Evolutionary conservation across 2,888 invertebrate species (phyloP), one percentile per base, ranked within the genome.

Genomic region (Cacoxenus indagator): DNA sequence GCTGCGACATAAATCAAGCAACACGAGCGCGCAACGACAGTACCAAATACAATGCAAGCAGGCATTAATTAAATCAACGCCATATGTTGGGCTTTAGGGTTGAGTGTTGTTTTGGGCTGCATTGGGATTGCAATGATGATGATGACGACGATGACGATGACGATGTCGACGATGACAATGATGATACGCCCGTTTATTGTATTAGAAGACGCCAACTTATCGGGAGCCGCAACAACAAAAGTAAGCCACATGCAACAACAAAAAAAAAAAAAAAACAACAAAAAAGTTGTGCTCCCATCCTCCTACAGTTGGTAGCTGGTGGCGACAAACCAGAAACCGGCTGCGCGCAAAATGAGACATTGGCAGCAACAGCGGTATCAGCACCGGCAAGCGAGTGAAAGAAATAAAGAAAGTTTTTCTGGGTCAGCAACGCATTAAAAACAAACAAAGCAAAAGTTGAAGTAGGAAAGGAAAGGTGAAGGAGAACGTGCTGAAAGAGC

Each of bases 381-480:
- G 24, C 37, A 37, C 6, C 37, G 11, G 37, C 37, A 37, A n/a
- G n/a, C 37, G 1, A 37, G 37, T 14, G 37, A 37, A 37, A 37
- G 37, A 37, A 37, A 37, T 37, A 70, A 76, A 71, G 78, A 77
- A 81, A 80, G 77, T 78, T 82, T 78, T 78, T 80, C 82, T 80
- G 80, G 80, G 80, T 80, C 80, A 80, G 71, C 78, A 68, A 80
- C 77, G 80, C 80, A 82, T 77, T 78, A 75, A 81, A 80, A 76
- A 72, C 77, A 78, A 82, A 71, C 70, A 69, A 68, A 74, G 68
- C 68, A 68, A 68, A 65, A 48, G 51, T 51, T 17, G 17, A 11
- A 62, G 59, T 31, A 8, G 29, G 24, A 37, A 29, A 61, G n/a
- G 61, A 61, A 59, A 9, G 17, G 17, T 29, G 59, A 59, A n/a